phyloP scores from a whole-genome alignment of 2,888 invertebrate genomes.

The Mesoligia furuncula region DNA sequence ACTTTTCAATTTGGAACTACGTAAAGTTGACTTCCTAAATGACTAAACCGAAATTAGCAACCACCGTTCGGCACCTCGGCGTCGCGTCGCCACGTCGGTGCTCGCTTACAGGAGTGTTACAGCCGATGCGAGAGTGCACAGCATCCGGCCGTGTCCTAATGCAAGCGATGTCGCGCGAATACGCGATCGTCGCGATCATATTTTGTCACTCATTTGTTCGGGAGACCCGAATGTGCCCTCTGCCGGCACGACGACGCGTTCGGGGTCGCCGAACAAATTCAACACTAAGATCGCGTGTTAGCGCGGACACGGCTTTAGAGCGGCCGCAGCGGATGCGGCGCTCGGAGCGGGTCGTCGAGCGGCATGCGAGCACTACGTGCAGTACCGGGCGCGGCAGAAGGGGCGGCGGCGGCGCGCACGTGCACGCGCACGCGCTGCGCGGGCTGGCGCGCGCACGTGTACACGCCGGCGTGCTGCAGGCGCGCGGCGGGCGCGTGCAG shows the following conservation, averaged over 20 bases:
- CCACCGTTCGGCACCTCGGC: no score
- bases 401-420: slow-evolving; percentile 63
- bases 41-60: not conserved
- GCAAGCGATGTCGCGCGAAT: not conserved
- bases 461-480: slow-evolving; percentile 77
- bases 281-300: not conserved
- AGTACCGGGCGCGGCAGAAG: slow-evolving; percentile 52
- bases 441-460: slow-evolving; percentile 78
- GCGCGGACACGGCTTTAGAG: not conserved
- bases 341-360: slow-evolving; percentile 28
- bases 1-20: not conserved
- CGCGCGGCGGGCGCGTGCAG: slow-evolving; percentile 75
- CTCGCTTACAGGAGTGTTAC: slow-evolving; percentile 14
- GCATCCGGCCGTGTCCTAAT: not conserved
- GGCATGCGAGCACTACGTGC: slow-evolving; percentile 58
- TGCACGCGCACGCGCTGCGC: slow-evolving; percentile 75
- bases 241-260: not conserved
- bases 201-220: not conserved
- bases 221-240: not conserved
- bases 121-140: not conserved
- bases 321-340: not conserved
- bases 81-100: not conserved
- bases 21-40: not conserved
- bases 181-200: not conserved
- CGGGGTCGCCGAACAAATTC: not conserved